Evolutionary conservation across 2,888 invertebrate species (phyloP).

Genomic region (Orthonevra nobilis): DNA sequence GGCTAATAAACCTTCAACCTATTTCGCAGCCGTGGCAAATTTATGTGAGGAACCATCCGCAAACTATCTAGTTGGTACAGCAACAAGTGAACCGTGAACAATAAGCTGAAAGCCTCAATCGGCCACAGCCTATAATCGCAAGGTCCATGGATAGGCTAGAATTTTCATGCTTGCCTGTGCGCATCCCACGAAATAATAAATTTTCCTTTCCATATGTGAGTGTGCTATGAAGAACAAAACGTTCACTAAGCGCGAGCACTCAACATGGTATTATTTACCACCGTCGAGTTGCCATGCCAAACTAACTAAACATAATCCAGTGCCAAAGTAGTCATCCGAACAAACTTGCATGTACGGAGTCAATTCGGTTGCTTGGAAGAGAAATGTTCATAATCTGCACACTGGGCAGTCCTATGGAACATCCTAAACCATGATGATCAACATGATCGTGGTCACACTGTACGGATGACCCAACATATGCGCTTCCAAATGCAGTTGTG

Average conservation of each 20-base stretch:
- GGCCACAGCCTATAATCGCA: background rate
- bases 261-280: constrained; percentile 16
- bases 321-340: no score
- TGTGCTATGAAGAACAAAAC: background rate
- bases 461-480: constrained; percentile 6
- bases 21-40: constrained; percentile 9
- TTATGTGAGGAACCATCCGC: constrained; percentile 1
- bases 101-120: background rate
- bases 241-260: background rate
- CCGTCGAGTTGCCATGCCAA: background rate
- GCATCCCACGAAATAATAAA: constrained; percentile 11
- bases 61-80: constrained; percentile 28
- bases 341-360: background rate
- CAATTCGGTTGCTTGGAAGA: background rate
- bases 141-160: background rate
- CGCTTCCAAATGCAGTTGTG: constrained; percentile 34
- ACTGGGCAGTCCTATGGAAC: background rate
- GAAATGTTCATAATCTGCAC: background rate
- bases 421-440: constrained; percentile 22
- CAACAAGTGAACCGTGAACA: constrained; percentile 8
- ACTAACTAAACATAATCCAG: no score
- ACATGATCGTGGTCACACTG: constrained; percentile 8
- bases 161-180: background rate
- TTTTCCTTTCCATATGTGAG: background rate
- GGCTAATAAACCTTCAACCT: constrained; percentile 34